These are phyloP conservation scores for Cacoxenus indagator DNA, from an alignment of 2,888 invertebrate genomes.

Conservation along the genomic window DNA sequence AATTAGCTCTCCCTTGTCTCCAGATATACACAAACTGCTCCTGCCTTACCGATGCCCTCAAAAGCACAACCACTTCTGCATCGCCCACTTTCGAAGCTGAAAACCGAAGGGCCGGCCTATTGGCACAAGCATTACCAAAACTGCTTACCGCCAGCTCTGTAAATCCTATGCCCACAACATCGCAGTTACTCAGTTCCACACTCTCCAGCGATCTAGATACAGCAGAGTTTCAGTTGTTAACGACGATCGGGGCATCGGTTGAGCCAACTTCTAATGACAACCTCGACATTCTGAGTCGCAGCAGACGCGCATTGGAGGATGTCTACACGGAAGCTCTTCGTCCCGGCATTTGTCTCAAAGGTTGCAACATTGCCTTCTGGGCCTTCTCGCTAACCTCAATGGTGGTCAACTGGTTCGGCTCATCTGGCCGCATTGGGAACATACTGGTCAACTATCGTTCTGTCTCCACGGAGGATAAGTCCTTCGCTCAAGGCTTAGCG, in stretches of 20 bases:
- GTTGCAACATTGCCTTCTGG: conserved; percentile 72
- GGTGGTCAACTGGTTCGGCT: conserved; percentile 75
- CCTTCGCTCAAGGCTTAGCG: conserved; percentile 77
- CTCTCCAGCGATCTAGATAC: background rate
- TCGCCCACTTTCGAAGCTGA: background rate
- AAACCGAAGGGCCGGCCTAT: background rate
- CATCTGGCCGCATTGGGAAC: conserved; percentile 78
- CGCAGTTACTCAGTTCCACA: background rate
- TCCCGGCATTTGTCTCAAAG: conserved; percentile 72
- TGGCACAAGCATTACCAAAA: background rate
- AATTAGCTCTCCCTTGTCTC: conserved; percentile 15
- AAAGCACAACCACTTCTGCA: background rate
- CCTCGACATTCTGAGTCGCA: conserved; percentile 35
- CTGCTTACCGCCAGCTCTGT: background rate
- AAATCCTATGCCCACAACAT: background rate
- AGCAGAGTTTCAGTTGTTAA: background rate
- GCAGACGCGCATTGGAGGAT: conserved; percentile 28
- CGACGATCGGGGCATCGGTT: conserved; percentile 4
- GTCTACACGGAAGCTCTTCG: conserved; percentile 47
- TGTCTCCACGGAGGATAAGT: conserved; percentile 76
- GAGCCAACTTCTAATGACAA: background rate
- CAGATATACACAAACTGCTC: conserved; percentile 63
- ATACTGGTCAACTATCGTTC: conserved; percentile 77
- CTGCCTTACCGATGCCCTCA: background rate
- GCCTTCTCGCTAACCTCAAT: conserved; percentile 72